A percentile compares a stretch with the other conserved stretches of the same genome.
phyloP scores from a whole-genome alignment of 1,140 invertebrate species.

The Drosophila paulistorum region DNA sequence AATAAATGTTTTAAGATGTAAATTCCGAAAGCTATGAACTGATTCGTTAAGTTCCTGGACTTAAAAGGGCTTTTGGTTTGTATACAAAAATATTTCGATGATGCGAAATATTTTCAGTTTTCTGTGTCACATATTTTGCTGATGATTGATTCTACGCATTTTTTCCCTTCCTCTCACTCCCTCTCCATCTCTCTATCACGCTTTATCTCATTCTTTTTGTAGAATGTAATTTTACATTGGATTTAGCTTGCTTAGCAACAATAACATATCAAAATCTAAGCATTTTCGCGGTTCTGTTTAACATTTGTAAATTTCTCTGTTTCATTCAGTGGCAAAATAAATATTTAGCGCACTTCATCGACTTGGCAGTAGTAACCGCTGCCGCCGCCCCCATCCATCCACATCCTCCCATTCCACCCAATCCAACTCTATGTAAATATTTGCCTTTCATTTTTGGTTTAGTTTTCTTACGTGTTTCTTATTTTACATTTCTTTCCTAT shows the following conservation, averaged over 20 bases:
- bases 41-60: too few relatives aligned
- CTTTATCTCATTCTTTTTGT: background rate
- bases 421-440: background rate
- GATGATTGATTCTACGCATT: slow-evolving; percentile 5
- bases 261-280: background rate
- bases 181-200: too few relatives aligned
- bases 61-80: too few relatives aligned
- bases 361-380: slow-evolving; percentile 47
- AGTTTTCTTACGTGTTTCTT: background rate
- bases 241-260: slow-evolving; percentile 1
- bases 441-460: background rate
- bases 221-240: background rate
- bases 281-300: slow-evolving; percentile 1
- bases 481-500: slow-evolving; percentile 21
- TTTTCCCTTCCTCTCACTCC: background rate
- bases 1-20: too few relatives aligned
- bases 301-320: slow-evolving; percentile 17
- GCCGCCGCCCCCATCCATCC: background rate
- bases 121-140: background rate
- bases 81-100: background rate
- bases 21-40: too few relatives aligned
- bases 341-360: slow-evolving; percentile 68
- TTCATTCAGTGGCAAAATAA: slow-evolving; percentile 49
- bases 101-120: background rate
- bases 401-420: background rate